Conservation (phyloP, 2,888 invertebrate genomes). For the Drosophila peninsularis region DNA sequence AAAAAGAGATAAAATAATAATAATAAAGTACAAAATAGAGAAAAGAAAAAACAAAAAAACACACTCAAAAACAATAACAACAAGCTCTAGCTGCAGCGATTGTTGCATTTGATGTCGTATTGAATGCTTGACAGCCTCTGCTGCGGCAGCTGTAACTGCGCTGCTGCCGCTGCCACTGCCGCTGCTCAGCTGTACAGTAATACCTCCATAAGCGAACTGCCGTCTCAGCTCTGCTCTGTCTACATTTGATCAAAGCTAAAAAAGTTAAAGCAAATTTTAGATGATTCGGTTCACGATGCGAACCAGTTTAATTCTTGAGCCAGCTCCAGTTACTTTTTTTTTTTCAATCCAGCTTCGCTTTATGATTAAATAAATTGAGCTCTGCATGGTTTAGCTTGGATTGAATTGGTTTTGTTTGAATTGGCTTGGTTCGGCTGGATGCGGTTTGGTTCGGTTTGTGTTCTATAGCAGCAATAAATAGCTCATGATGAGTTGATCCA, state of each 20-base stretch:
- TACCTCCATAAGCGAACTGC: not conserved
- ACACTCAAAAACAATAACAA: slow-evolving; percentile 36
- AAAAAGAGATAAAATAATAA: slow-evolving; percentile 1
- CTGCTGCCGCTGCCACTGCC: not conserved
- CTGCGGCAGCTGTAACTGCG: not conserved
- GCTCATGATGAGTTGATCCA: no score
- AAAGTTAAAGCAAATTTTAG: not conserved
- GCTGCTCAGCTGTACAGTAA: slow-evolving; percentile 6
- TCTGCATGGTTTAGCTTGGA: no score
- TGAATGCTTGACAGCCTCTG: slow-evolving; percentile 44
- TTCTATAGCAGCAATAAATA: no score
- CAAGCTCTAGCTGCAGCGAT: slow-evolving; percentile 23
- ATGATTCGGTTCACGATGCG: not conserved
- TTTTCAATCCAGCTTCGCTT: no score
- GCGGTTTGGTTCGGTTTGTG: no score
- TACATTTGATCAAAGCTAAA: no score
- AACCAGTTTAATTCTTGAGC: not conserved
- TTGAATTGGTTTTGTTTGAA: no score
- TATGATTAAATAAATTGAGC: no score
- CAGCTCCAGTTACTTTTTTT: no score
- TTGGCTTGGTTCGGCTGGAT: not conserved
- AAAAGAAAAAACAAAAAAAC: slow-evolving; percentile 21
- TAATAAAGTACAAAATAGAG: slow-evolving; percentile 13
- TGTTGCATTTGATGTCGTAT: slow-evolving; percentile 39
- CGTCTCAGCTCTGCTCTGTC: not conserved